Evolutionary conservation across 2,888 invertebrate species (phyloP), one percentile per base, ranked within the genome.

Genomic region (Folsomia candida): DNA sequence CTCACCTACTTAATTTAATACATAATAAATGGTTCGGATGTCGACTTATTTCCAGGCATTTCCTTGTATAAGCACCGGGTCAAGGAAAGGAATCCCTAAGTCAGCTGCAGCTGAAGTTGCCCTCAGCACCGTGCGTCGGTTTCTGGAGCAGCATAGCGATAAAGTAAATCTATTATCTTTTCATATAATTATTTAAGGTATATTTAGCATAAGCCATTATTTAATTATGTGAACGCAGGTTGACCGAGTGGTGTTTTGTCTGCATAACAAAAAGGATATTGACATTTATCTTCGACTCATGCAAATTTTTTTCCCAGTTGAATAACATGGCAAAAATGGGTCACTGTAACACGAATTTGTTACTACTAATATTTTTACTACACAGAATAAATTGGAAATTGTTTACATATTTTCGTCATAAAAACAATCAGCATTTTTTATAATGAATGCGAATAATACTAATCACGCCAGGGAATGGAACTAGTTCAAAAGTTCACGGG

Each of bases 261-360:
- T 74, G 22, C 74, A 72, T 51, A 66, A 72, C 62, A 71, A 71
- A 66, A 72, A 70, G 68, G 74, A 74, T 67, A 70, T 74, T 24
- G 72, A 68, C 63, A 72, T 74, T 68, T 74, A 74, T 69, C 57
- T 71, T 54, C 64, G 74, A 67, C 71, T 72, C 66, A 74, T 74
- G 74, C 74, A 74, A 59, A 72, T 74, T 61, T 74, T 72, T 62
- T 74, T 74, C 57, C 74, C 74, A 51, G 70, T 72, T 57, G 68
- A 67, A 54, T 61, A 65, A 54, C 62, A 29, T 37, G 29, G 47
- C 20, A 4, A 37, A 28, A 6, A n/a, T 20, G 61, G 6, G 27
- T 54, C 24, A n/a, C 24, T 14, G 18, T 18, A 25, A 62, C 22
- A 63, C 47, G 9, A 28, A 28, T 11, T 14, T 18, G 20, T 11